Conservation (phyloP, 2,113 vertebrate genomes). For the Ochotona princeps region DNA sequence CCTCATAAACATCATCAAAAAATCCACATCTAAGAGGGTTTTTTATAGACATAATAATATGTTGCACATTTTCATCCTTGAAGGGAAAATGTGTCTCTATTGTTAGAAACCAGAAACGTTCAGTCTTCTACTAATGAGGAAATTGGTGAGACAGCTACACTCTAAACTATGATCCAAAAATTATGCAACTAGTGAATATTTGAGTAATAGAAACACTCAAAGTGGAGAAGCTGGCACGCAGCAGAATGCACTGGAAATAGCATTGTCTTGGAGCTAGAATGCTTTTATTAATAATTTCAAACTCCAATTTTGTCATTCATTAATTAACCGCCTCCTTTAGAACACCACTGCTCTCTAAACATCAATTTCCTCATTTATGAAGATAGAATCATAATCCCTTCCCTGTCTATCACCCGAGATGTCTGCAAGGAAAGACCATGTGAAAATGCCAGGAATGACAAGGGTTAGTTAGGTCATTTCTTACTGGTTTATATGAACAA, state of each 20-base stretch:
- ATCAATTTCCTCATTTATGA: background rate
- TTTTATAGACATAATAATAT: background rate
- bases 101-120: conserved; percentile 8
- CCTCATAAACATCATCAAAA: background rate
- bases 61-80: background rate
- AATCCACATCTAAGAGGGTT: background rate
- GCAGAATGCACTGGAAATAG: background rate
- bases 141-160: background rate
- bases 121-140: background rate
- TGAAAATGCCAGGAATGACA: background rate
- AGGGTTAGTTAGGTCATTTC: background rate
- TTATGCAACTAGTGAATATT: background rate
- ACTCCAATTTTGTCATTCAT: background rate
- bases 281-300: background rate
- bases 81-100: background rate
- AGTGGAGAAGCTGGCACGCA: background rate
- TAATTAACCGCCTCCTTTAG: background rate
- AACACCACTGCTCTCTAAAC: background rate
- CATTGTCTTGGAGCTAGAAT: background rate
- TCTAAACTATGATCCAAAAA: background rate
- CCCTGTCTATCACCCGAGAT: background rate
- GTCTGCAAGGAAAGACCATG: background rate
- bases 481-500: background rate
- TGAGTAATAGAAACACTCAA: conserved; percentile 8
- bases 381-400: background rate